phyloP scores from a whole-genome alignment of 2,797 vertebrate species.

The Pseudochromis fuscus region DNA sequence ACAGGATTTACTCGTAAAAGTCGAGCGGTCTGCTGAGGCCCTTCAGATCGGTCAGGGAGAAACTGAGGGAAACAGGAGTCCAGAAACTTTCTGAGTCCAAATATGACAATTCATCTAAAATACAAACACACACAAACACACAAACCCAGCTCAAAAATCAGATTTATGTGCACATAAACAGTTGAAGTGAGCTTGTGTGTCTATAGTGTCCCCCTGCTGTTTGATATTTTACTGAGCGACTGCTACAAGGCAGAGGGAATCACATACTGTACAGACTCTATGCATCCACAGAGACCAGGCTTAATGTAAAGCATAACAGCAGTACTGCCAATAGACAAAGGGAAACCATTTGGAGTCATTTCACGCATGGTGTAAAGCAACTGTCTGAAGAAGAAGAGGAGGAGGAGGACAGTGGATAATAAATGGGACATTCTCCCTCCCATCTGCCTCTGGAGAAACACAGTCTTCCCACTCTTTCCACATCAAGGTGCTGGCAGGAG shows the following conservation, averaged over 20 bases:
- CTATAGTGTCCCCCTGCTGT: conserved; percentile 25
- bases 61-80: conserved; percentile 23
- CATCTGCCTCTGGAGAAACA: conserved; percentile 55
- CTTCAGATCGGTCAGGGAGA: conserved; percentile 56
- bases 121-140: conserved; percentile 10
- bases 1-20: conserved; percentile 35
- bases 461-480: conserved; percentile 55
- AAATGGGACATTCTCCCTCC: conserved; percentile 61
- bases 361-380: conserved; percentile 73
- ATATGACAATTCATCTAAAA: conserved; percentile 20
- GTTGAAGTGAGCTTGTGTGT: conserved; percentile 20
- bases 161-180: conserved; percentile 13
- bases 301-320: conserved; percentile 63
- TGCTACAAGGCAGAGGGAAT: conserved; percentile 48
- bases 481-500: conserved; percentile 58
- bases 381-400: conserved; percentile 63
- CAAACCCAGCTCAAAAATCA: not conserved
- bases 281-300: conserved; percentile 30
- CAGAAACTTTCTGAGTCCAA: conserved; percentile 35
- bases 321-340: conserved; percentile 69
- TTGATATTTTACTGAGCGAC: conserved; percentile 26
- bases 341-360: conserved; percentile 79
- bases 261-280: conserved; percentile 25
- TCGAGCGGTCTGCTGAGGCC: conserved; percentile 38
- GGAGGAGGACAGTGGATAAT: conserved; percentile 64